Percentiles rank a stretch among this genome's conserved stretches.
Conservation (phyloP, 2,888 invertebrate genomes). For the Chrysina gloriosa region DNA sequence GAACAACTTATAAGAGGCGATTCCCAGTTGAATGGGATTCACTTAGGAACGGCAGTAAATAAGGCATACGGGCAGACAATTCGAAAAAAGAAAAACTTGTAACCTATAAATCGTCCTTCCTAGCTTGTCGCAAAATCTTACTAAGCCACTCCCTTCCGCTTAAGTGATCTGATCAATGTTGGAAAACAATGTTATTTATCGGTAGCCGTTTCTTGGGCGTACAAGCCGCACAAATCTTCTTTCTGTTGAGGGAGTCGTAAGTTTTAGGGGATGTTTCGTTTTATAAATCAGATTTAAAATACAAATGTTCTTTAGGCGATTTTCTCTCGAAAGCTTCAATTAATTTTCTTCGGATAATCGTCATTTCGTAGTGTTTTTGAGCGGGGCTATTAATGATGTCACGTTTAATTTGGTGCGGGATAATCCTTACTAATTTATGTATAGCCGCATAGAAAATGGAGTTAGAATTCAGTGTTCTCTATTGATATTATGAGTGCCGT, state of each 20-base stretch:
- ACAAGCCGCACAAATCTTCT: constrained; percentile 36
- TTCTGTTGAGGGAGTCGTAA: constrained; percentile 19
- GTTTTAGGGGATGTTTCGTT: constrained; percentile 21
- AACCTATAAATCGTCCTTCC: constrained; percentile 30
- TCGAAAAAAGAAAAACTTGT: constrained; percentile 30
- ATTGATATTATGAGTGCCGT: too few species aligned
- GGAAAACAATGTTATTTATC: constrained; percentile 42
- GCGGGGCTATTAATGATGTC: neutral
- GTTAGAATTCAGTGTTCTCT: too few species aligned
- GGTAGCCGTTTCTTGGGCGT: constrained; percentile 17
- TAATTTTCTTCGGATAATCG: constrained; percentile 21
- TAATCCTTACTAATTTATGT: neutral
- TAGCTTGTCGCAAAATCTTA: constrained; percentile 37
- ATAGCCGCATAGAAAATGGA: too few species aligned
- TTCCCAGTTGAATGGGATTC: constrained; percentile 17
- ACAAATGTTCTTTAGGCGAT: constrained; percentile 23
- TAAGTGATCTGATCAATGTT: constrained; percentile 40
- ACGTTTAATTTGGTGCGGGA: neutral
- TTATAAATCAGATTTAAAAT: constrained; percentile 38
- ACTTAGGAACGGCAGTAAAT: constrained; percentile 25
- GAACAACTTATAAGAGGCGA: neutral
- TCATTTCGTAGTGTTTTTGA: constrained; percentile 1
- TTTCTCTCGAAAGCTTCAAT: constrained; percentile 4
- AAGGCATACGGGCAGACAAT: constrained; percentile 21
- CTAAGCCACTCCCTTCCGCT: constrained; percentile 40